Percentiles rank a stretch among this genome's conserved stretches.
Conservation (phyloP, 1,140 invertebrate genomes). For the Neuroterus valhalla region DNA sequence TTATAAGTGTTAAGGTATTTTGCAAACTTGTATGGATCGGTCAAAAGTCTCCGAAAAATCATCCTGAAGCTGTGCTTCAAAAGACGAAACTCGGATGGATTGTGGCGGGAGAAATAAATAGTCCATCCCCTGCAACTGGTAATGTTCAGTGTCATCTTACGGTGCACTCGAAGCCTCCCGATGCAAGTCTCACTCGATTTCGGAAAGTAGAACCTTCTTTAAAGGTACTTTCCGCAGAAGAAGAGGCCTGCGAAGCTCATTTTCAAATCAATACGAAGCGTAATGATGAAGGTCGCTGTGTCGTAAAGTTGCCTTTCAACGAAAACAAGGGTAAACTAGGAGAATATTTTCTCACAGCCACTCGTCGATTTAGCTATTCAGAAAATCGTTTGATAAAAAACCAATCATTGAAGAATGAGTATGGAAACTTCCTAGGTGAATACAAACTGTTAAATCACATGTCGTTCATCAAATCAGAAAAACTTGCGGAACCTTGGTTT, state of each 20-base stretch:
- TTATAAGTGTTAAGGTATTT: constrained; percentile 54
- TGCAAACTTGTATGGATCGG: constrained; percentile 53
- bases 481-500: not conserved
- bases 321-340: too few relatives aligned
- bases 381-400: constrained; percentile 44
- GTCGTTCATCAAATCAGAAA: not conserved
- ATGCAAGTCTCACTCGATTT: not conserved
- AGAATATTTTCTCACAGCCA: constrained; percentile 37
- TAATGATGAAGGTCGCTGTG: not conserved
- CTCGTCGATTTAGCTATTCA: constrained; percentile 42
- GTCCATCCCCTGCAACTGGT: not conserved
- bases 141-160: not conserved
- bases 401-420: constrained; percentile 50
- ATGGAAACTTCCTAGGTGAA: constrained; percentile 19
- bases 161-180: not conserved
- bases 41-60: constrained; percentile 45
- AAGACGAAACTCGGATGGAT: constrained; percentile 43
- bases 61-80: constrained; percentile 45
- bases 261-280: not conserved
- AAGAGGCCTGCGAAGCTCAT: constrained; percentile 17
- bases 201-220: not conserved
- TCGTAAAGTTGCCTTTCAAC: constrained; percentile 24
- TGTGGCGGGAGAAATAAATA: not conserved
- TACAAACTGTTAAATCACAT: not conserved
- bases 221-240: not conserved